Evolutionary conservation across 2,113 vertebrate genomes (phyloP), one percentile per base, ranked within the genome.

Genomic region (Mastomys natalensis): DNA sequence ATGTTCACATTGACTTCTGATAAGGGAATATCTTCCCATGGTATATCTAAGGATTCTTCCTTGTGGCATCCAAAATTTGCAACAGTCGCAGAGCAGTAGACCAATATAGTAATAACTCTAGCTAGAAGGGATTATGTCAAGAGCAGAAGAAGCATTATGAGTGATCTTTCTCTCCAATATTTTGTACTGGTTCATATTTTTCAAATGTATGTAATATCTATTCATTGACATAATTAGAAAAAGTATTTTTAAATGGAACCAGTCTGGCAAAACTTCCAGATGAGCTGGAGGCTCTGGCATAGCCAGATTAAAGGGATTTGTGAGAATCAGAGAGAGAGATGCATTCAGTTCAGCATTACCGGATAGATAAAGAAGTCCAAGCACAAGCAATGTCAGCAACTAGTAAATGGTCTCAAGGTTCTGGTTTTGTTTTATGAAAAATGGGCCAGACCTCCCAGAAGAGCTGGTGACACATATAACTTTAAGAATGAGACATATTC

Each of bases 391-490:
- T 78, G 3, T 53, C n/a, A 40, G 94, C 93, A 93, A 24, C 87
- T 88, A 89, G 51, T 55, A 84, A 89, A 34, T 81, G 76, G 31
- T 96, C n/a, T 89, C 84, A 60, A 89, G 40, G 48, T 87, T 48
- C 78, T 89, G 81, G 43, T 90, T 92, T 88, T 58, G 62, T 94
- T 74, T 95, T 70, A 87, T 93, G 80, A 96, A 94, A 97, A 93
- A 97, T 94, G 53, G 86, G 4, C 76, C 73, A 88, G 93, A 96
- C 92, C 94, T 98, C 94, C 98, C 91, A 94, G 95, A 88, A 97
- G 72, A 96, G 70, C 77, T 88, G 87, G 43, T 89, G 95, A 86
- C 82, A 91, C 94, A 87, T 64, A 89, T 31, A 76, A 77, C 70
- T 40, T 96, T 92, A 84, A 90, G 89, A 95, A 85, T 22, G 84